Evolutionary conservation across 2,113 vertebrate species (phyloP).

Genomic region (Myodes glareolus): DNA sequence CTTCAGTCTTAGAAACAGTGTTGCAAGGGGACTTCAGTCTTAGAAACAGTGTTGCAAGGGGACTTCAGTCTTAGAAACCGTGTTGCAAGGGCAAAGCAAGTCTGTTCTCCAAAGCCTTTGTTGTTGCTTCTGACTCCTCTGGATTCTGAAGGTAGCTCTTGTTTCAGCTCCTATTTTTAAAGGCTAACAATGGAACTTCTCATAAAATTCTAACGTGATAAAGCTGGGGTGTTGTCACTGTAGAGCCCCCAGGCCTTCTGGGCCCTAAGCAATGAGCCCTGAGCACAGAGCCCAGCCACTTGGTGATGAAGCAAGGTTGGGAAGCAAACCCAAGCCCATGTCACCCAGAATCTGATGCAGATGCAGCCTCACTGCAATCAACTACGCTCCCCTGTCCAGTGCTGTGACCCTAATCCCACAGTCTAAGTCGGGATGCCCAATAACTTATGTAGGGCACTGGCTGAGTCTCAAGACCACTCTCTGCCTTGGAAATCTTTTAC

Average conservation of each 20-base stretch:
- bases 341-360: background rate
- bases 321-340: background rate
- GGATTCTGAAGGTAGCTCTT: slow-evolving; percentile 18
- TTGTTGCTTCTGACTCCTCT: background rate
- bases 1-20: background rate
- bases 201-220: background rate
- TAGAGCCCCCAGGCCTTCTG: background rate
- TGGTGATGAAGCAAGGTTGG: background rate
- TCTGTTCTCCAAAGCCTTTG: slow-evolving; percentile 7
- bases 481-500: background rate
- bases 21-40: background rate
- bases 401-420: background rate
- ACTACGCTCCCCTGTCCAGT: no score
- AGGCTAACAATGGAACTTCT: slow-evolving; percentile 10
- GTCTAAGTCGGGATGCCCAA: background rate
- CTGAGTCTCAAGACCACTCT: background rate
- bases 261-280: background rate
- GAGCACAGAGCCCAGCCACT: background rate
- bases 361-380: background rate
- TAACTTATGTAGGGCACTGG: background rate
- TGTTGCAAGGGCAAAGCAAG: background rate
- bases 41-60: background rate
- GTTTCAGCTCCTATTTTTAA: slow-evolving; percentile 35
- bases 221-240: background rate
- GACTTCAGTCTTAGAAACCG: background rate